Evolutionary conservation across 2,888 invertebrate genomes (phyloP), one percentile per base, ranked within the genome.

Genomic region (Agapostemon virescens): DNA sequence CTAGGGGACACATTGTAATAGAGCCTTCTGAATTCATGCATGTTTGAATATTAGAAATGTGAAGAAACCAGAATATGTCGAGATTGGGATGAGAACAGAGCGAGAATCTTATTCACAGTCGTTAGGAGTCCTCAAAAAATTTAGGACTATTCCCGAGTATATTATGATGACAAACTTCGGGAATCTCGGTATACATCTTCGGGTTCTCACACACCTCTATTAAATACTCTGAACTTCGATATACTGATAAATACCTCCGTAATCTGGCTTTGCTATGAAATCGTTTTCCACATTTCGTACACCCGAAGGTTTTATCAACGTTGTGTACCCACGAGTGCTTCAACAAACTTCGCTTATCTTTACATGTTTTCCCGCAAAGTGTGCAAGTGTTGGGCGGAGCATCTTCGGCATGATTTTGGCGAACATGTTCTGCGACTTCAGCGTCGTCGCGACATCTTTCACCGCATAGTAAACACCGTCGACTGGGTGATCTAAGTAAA

Each of bases 261-360:
- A 93, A 89, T 80, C 93, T 93, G 0, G 95, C 95, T 90, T 95
- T 95, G 89, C 95, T 96, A 88, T 96, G 95, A 89, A 96, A 96
- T 81, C 95, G 95, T 90, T 96, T 96, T 45, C 95, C 95, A 90
- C 96, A 96, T 88, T 95, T 95, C 20, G 95, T 94, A 90, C 96
- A 96, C 85, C 94, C 94, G 90, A 94, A 94, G 87, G 94, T 93
- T 89, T 95, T 95, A 86, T 95, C 95, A 42, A 94, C 93, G 36
- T 95, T 95, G 90, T 96, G 96, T 85, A 95, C 95, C 94, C 95
- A 95, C 1, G 95, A 94, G 89, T 96, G 96, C 90, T 95, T 96
- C 81, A 95, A 93, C 66, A 96, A 92, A 17, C 95, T 95, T 77
- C 95, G 94, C 17, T 95, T 94, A 89, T 96, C 96, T 85, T 95